Conservation (phyloP, 2,113 vertebrate species). For the Bufo gargarizans region DNA sequence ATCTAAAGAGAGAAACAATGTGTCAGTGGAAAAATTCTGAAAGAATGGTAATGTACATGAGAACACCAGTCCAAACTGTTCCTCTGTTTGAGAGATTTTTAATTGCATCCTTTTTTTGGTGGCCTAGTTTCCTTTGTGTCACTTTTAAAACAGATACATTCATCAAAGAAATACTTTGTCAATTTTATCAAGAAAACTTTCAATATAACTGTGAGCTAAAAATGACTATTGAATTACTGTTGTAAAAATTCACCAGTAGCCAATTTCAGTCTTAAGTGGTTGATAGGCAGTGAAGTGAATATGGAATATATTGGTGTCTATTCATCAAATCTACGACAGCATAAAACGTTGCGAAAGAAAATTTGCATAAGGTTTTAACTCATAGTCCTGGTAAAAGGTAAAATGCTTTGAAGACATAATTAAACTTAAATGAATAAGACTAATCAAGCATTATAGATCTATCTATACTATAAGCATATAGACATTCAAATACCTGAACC, state of each 20-base stretch:
- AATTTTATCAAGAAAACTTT: conserved; percentile 27
- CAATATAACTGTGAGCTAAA: conserved; percentile 22
- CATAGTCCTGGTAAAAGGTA: not conserved
- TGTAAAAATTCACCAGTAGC: conserved; percentile 31
- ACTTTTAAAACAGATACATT: conserved; percentile 46
- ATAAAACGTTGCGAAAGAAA: not conserved
- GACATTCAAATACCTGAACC: too few species aligned
- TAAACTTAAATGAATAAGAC: too few species aligned
- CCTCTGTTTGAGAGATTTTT: conserved; percentile 29
- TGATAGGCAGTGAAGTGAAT: conserved; percentile 28
- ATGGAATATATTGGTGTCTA: not conserved
- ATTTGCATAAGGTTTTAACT: conserved; percentile 31
- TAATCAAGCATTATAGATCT: too few species aligned
- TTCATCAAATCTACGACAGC: conserved; percentile 33
- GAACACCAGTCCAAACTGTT: not conserved
- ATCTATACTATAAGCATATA: too few species aligned
- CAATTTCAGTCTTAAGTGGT: conserved; percentile 37
- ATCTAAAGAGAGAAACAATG: not conserved
- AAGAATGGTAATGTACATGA: conserved; percentile 11
- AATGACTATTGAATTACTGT: conserved; percentile 43
- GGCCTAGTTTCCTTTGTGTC: conserved; percentile 41
- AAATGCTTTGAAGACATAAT: not conserved
- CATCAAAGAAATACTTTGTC: conserved; percentile 42
- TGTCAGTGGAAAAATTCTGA: conserved; percentile 17
- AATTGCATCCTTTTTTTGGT: conserved; percentile 26